These are phyloP conservation scores for Camponotus fellah DNA, from an alignment of 2,888 invertebrate species.

Conservation along the genomic window DNA sequence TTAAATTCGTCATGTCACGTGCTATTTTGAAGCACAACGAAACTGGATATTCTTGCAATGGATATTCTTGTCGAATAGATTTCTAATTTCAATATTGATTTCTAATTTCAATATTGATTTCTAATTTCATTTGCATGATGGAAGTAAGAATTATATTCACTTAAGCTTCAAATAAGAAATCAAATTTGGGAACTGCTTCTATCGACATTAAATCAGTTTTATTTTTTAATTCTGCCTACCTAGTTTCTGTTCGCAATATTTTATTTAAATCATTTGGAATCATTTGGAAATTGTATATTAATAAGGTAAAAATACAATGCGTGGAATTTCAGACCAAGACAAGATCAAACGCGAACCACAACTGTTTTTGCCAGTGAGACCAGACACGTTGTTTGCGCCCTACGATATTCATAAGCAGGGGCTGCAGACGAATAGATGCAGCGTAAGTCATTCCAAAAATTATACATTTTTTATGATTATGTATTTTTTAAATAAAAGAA, in stretches of 20 bases:
- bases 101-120: neutral
- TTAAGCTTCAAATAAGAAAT: neutral
- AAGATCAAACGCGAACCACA: conserved; percentile 84
- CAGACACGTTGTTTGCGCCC: conserved; percentile 84
- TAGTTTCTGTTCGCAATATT: neutral
- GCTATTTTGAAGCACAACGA: neutral
- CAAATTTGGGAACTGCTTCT: neutral
- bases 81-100: neutral
- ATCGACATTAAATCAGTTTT: too few species aligned
- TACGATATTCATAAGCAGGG: conserved; percentile 85
- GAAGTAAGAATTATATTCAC: neutral
- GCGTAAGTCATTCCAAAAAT: conserved; percentile 78
- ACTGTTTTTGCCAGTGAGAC: conserved; percentile 85
- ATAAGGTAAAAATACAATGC: neutral
- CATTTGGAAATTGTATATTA: neutral
- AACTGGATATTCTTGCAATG: neutral
- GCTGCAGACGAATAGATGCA: conserved; percentile 84
- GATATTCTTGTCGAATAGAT: neutral
- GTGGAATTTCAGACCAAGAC: conserved; percentile 80
- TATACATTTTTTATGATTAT: neutral
- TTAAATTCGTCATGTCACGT: neutral
- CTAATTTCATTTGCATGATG: neutral
- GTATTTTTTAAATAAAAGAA: too few species aligned
- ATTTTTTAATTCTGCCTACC: neutral
- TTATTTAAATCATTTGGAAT: conserved; percentile 8